Evolutionary conservation across 2,797 vertebrate species (phyloP).

Genomic region (Lepidocolaptes lacrymiger): DNA sequence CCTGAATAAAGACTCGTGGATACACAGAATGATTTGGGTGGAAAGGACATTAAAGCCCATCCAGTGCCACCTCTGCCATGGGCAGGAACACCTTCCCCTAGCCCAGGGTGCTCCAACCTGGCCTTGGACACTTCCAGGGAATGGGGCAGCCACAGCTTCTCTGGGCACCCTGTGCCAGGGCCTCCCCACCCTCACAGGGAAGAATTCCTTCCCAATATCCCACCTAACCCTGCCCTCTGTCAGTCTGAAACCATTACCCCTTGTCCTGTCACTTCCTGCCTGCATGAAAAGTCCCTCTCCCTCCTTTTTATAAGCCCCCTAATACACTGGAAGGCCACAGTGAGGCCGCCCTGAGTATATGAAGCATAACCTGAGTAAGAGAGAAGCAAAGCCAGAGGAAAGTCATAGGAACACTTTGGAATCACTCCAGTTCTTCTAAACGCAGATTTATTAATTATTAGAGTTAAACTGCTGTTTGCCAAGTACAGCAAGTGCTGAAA

Average conservation of each 20-base stretch:
- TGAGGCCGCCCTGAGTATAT: accelerated
- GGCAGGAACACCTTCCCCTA: neutral
- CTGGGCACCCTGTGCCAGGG: neutral
- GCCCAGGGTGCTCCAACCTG: accelerated
- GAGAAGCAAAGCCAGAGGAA: neutral
- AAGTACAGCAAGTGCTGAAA: neutral
- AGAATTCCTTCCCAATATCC: neutral
- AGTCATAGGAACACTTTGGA: accelerated
- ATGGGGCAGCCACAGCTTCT: neutral
- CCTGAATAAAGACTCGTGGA: neutral
- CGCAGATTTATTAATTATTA: neutral
- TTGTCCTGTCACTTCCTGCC: neutral
- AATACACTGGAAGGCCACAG: neutral
- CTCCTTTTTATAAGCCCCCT: neutral
- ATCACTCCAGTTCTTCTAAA: neutral
- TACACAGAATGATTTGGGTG: neutral
- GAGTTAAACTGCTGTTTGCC: neutral
- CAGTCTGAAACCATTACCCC: neutral
- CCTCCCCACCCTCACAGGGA: neutral
- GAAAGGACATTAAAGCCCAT: neutral
- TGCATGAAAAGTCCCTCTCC: neutral
- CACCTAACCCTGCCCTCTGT: neutral
- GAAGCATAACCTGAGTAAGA: neutral
- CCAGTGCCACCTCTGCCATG: neutral
- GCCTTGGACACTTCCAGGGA: neutral